Evolutionary conservation across 2,797 vertebrate genomes (phyloP).

Genomic region (Malurus leucopterus): DNA sequence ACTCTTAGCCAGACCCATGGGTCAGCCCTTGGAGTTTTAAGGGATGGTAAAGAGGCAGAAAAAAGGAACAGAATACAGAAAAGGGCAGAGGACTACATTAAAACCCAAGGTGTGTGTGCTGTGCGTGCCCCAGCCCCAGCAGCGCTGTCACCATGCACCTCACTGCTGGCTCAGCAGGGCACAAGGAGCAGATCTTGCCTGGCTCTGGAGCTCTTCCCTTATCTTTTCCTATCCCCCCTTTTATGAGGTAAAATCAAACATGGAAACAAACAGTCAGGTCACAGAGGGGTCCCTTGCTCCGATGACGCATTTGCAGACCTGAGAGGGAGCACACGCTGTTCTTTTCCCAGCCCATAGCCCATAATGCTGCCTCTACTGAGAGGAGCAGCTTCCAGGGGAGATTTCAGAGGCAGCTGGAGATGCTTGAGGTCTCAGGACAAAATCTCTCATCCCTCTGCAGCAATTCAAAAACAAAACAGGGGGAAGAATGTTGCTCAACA

Average conservation of each 20-base stretch:
- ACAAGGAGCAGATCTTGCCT: not conserved
- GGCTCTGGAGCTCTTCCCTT: not conserved
- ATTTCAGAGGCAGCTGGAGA: not conserved
- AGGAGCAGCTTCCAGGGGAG: not conserved
- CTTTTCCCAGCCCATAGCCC: not conserved
- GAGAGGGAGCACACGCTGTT: not conserved
- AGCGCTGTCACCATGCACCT: not conserved
- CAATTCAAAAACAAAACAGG: not conserved
- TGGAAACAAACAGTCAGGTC: not conserved
- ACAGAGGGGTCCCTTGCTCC: not conserved
- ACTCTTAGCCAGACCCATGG: not conserved
- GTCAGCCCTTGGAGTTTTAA: not conserved
- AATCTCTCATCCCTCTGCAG: not conserved
- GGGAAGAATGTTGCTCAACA: not conserved
- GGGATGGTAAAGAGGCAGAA: not conserved
- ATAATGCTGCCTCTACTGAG: not conserved
- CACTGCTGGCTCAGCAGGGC: not conserved
- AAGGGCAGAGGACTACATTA: not conserved
- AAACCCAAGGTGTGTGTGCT: not conserved
- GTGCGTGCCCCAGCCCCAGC: accelerated
- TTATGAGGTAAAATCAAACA: not conserved
- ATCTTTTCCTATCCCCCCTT: not conserved
- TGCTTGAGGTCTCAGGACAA: not conserved
- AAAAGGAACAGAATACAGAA: not conserved
- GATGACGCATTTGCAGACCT: not conserved